Evolutionary conservation across 2,113 vertebrate species (phyloP).

Genomic region (Nematolebias whitei): DNA sequence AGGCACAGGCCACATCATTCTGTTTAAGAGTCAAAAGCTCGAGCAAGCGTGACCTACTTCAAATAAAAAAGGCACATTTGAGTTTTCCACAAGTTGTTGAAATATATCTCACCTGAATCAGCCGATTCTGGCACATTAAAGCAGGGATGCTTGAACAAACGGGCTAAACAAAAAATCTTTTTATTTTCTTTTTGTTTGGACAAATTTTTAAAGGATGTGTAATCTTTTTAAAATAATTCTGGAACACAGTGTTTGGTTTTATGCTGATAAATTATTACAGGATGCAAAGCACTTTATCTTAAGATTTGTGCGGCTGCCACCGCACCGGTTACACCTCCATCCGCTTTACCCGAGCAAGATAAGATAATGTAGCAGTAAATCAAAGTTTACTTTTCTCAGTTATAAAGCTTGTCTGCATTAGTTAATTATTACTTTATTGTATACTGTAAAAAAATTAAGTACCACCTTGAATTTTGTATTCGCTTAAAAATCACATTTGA

Average conservation of each 20-base stretch:
- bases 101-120: background rate
- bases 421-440: background rate
- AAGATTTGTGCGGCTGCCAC: slow-evolving; percentile 5
- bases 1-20: slow-evolving; percentile 26
- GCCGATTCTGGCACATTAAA: slow-evolving; percentile 6
- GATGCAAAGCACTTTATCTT: background rate
- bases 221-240: too few relatives aligned
- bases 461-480: too few relatives aligned
- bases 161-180: too few relatives aligned
- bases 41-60: slow-evolving; percentile 16
- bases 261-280: background rate
- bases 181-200: too few relatives aligned
- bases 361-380: background rate
- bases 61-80: slow-evolving; percentile 6
- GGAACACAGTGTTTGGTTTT: too few relatives aligned
- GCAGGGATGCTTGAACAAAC: background rate
- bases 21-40: slow-evolving; percentile 15
- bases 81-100: background rate
- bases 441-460: too few relatives aligned
- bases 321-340: slow-evolving; percentile 11
- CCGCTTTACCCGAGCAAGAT: slow-evolving; percentile 5
- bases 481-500: too few relatives aligned
- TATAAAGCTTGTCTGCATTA: background rate
- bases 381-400: background rate
- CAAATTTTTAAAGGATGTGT: too few relatives aligned